phyloP scores from a whole-genome alignment of 1,140 invertebrate species.

The Drosophila fuyamai region DNA sequence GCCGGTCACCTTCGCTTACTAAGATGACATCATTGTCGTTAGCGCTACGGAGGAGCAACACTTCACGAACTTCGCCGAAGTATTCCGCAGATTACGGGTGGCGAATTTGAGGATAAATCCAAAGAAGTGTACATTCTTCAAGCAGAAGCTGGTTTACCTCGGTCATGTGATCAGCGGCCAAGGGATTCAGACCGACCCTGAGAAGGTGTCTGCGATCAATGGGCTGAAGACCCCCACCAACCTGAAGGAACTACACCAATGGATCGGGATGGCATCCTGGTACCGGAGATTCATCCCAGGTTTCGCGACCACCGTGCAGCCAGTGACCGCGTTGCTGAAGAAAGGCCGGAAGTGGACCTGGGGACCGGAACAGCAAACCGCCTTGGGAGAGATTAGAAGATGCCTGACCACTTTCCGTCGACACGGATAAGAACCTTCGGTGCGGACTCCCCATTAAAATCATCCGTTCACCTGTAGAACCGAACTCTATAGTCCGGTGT shows the following conservation, averaged over 20 bases:
- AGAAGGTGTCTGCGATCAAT: background rate
- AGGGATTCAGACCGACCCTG: background rate
- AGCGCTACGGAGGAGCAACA: background rate
- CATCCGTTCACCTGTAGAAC: background rate
- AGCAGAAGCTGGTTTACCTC: background rate
- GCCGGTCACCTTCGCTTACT: background rate
- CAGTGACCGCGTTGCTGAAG: too few species aligned
- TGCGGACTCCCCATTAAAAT: background rate
- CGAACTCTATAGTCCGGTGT: background rate
- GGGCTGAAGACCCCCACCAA: background rate
- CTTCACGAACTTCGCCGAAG: background rate
- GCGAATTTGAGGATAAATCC: background rate
- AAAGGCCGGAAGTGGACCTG: too few species aligned
- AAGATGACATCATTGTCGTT: slow-evolving; percentile 1
- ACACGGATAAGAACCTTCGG: too few species aligned
- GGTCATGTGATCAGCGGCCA: too few species aligned
- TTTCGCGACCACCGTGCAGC: too few species aligned
- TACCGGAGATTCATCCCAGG: too few species aligned
- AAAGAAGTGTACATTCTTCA: background rate
- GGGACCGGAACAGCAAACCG: too few species aligned
- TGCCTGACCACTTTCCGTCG: too few species aligned
- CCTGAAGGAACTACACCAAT: too few species aligned
- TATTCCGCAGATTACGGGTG: background rate
- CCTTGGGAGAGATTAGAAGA: too few species aligned
- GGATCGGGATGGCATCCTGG: too few species aligned